Percentiles rank a stretch among this genome's conserved stretches.
phyloP scores from a whole-genome alignment of 2,888 invertebrate species.

The Lycocerus yunnanus region DNA sequence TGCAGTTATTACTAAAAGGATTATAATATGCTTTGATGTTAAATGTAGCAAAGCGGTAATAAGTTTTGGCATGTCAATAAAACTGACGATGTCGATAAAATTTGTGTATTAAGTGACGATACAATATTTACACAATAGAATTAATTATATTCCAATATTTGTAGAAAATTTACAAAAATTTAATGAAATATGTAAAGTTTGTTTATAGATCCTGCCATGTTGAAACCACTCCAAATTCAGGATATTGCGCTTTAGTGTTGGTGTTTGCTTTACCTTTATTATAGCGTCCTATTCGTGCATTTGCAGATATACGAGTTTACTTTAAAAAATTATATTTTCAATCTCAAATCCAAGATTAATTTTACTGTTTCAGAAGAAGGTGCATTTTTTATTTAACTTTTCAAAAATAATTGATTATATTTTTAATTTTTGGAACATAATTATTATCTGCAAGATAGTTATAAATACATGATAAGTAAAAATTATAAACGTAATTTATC shows the following conservation, averaged over 20 bases:
- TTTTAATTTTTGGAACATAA: no score
- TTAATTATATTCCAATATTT: not conserved
- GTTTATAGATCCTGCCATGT: slow-evolving; percentile 4
- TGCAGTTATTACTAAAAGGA: no score
- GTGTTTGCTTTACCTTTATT: slow-evolving; percentile 18
- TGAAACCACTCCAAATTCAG: slow-evolving; percentile 12
- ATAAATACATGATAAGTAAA: no score
- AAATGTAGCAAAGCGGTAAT: not conserved
- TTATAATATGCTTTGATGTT: no score
- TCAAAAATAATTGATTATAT: not conserved
- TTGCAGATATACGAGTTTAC: slow-evolving; percentile 1
- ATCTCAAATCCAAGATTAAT: not conserved
- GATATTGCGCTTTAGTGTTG: slow-evolving; percentile 12
- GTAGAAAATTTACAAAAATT: slow-evolving; percentile 5
- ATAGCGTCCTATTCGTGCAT: slow-evolving; percentile 7
- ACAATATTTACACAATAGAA: not conserved
- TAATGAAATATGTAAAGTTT: slow-evolving; percentile 1
- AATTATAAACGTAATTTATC: no score
- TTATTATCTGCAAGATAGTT: no score
- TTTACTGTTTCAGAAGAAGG: not conserved
- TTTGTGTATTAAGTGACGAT: not conserved
- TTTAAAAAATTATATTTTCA: not conserved
- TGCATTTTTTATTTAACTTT: not conserved
- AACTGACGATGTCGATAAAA: not conserved
- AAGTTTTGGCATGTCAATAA: not conserved